phyloP scores from a whole-genome alignment of 2,888 invertebrate genomes.

The Calephelis perditalis region DNA sequence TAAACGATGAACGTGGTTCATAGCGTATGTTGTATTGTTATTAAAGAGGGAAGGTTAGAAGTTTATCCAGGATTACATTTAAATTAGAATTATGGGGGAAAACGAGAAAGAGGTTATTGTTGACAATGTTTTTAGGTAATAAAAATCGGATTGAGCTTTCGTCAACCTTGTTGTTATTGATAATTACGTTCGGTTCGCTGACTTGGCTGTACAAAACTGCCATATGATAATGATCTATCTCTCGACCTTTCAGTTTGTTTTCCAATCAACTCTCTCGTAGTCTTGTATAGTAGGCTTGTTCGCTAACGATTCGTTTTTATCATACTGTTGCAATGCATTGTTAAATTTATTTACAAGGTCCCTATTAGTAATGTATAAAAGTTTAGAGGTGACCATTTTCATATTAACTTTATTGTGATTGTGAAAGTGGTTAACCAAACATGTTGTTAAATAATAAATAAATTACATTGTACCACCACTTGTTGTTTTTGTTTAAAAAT shows the following conservation, averaged over 20 bases:
- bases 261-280: constrained; percentile 43
- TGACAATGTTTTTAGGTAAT: constrained; percentile 76
- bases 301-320: constrained; percentile 45
- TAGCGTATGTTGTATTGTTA: constrained; percentile 71
- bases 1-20: constrained; percentile 61
- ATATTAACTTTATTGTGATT: constrained; percentile 53
- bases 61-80: constrained; percentile 70
- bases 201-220: constrained; percentile 38
- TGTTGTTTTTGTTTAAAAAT: constrained; percentile 47
- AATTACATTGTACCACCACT: constrained; percentile 84
- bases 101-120: constrained; percentile 71
- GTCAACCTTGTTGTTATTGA: constrained; percentile 65
- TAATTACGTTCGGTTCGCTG: constrained; percentile 45
- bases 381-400: constrained; percentile 76
- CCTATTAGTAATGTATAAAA: constrained; percentile 74
- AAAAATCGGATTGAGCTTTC: constrained; percentile 73
- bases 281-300: constrained; percentile 52
- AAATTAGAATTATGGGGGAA: constrained; percentile 67
- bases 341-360: constrained; percentile 62
- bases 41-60: constrained; percentile 66
- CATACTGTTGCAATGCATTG: constrained; percentile 61
- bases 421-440: constrained; percentile 75
- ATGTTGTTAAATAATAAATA: constrained; percentile 81
- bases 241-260: constrained; percentile 28
- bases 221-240: constrained; percentile 26